Base-by-base conservation (phyloP, 2,797 vertebrate species). In the Myripristis murdjan region DNA sequence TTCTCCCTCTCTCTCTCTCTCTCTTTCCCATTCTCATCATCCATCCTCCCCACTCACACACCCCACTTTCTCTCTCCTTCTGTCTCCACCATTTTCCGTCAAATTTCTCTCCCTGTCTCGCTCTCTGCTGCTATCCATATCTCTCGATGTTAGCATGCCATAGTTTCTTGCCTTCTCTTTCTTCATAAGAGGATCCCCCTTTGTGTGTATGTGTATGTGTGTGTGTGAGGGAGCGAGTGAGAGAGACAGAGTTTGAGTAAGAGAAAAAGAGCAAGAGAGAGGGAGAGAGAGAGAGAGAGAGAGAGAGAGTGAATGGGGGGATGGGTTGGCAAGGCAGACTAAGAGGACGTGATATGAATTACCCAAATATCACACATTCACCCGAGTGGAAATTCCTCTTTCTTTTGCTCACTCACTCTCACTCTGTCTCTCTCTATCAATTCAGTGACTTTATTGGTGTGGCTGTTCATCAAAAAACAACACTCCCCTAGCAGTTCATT, bases 1-100 rank as follows among this genome's bases (percentile, higher is more conserved):
- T 75, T 66, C 63, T 75, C 71, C 74, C 57, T 23, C 46, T 14
- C 37, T 47, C 15, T 22, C 33, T 44, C n/a, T 49, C 14, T 44
- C 39, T 43, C 33, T 22, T 64, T 57, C 23, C 72, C 71, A 74
- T 74, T 77, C 79, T 75, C 26, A 61, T 70, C 76, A 75, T 69
- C 64, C 73, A 64, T 78, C 78, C 61, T 44, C 70, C 82, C 61
- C 78, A 73, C 79, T 86, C 76, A 81, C 84, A 80, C 43, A 62
- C 41, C 37, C 26, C 3, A 20, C 26, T n/a, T 41, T 68, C 24
- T 9, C 54, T n/a, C 47, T 44, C 49, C 18, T 10, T 24, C 51
- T 31, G 46, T 22, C 18, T 47, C 18, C 8, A 47, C n/a, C 18
- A 15, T 22, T 47, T 20, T 47, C n/a, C 46, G 22, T 47, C 46